phyloP scores from a whole-genome alignment of 2,888 invertebrate species.

The Ctena decussata region DNA sequence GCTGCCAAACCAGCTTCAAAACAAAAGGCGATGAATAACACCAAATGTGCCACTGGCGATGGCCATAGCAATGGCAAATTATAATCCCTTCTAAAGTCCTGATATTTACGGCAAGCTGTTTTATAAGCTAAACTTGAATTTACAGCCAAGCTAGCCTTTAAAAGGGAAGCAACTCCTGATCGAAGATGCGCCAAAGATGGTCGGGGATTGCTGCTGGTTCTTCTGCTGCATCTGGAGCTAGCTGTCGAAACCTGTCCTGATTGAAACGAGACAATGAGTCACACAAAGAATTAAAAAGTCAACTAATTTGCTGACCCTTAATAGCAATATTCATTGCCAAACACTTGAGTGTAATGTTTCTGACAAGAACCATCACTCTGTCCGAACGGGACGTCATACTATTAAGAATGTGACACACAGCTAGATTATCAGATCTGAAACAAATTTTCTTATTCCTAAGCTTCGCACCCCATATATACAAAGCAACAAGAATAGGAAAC shows the following conservation, averaged over 20 bases:
- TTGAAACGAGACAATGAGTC: conserved; percentile 34
- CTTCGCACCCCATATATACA: conserved; percentile 19
- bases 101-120: too few relatives aligned
- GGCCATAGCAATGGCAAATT: too few relatives aligned
- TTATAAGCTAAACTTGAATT: too few relatives aligned
- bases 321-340: background rate
- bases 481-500: conserved; percentile 26
- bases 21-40: too few relatives aligned
- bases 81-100: too few relatives aligned
- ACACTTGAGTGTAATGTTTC: background rate
- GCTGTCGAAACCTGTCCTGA: conserved; percentile 6
- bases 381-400: conserved; percentile 12
- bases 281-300: background rate
- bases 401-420: conserved; percentile 35
- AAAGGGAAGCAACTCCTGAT: background rate
- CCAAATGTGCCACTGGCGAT: too few relatives aligned
- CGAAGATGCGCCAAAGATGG: conserved; percentile 28
- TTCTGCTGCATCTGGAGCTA: conserved; percentile 25
- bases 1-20: background rate
- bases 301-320: conserved; percentile 30
- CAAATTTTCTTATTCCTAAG: conserved; percentile 12
- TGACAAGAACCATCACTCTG: conserved; percentile 15
- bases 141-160: background rate
- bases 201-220: too few relatives aligned
- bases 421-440: conserved; percentile 31